Base-by-base conservation (phyloP, 2,797 vertebrate genomes). In the Myioborus miniatus region DNA sequence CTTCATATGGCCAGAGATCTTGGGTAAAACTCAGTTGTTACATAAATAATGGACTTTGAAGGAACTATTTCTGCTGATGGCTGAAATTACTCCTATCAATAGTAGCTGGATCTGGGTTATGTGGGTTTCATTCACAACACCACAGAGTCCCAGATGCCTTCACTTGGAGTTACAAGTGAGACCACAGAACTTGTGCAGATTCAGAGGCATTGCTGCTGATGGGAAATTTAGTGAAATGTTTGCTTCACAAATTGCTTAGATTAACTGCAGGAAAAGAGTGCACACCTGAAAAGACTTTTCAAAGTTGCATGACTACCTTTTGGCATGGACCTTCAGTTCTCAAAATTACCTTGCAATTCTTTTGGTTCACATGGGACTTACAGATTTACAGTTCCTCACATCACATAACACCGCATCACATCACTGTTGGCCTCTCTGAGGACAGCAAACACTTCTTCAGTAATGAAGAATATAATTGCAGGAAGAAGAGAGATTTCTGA, bases 371-470 rank as follows among this genome's bases (percentile, higher is more conserved):
- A 0, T 46, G 37, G 13, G 27, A 67, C 14, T 87, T 69, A 34
- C 4, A 86, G 14, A 58, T 88, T 65, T 68, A 46, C 29, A 44
- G 26, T 29, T 82, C 19, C 6, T 78, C 65, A 53, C 12, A 47
- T 36, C 1, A 2, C 41, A 23, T 22, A 1, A 0, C 14, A n/a
- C 24, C 0, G 0, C 30, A 49, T 30, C 3, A 3, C 30, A 44
- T 29, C 2, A 4, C 32, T 70, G 9, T 29, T 90, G 67, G 46
- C 30, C n/a, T 46, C 56, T 77, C 70, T 68, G 37, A 86, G 15
- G 65, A 68, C 30, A 29, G 32, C 36, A 92, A 84, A 79, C 32
- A 9, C 37, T 93, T 63, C 19, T 52, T 50, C 64, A 64, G 0
- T 63, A 79, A 75, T 37, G 34, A 81, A 81, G 59, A 84, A 27